Conservation (phyloP, 2,113 vertebrate species). For the Hassar affinis region DNA sequence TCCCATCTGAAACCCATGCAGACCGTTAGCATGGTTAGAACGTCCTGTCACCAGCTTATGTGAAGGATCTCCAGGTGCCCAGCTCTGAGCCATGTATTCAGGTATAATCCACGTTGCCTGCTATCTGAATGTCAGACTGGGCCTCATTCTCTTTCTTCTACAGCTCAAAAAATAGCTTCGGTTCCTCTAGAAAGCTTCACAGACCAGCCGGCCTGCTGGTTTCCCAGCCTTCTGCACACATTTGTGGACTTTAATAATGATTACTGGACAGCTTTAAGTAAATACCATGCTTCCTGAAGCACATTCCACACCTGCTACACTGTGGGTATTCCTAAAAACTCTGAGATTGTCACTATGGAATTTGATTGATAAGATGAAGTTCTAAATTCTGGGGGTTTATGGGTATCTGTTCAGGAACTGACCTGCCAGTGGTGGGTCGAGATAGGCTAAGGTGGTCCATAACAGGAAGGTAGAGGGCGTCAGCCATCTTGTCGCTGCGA, state of each 20-base stretch:
- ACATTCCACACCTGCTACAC: not conserved
- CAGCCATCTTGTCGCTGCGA: constrained; percentile 85
- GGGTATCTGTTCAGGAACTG: constrained; percentile 41
- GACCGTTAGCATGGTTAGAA: not conserved
- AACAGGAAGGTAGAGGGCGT: constrained; percentile 82
- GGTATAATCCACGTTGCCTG: no score
- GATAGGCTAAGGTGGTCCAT: constrained; percentile 82
- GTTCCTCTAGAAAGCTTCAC: no score
- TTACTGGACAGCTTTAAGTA: not conserved
- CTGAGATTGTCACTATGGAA: no score
- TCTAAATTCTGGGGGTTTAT: not conserved
- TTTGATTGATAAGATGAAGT: not conserved
- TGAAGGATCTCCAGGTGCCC: no score
- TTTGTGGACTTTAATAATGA: not conserved
- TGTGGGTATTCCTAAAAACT: not conserved
- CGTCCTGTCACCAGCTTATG: not conserved
- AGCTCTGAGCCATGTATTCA: no score
- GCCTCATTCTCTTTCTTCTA: no score
- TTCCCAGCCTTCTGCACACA: no score
- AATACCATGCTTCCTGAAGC: not conserved
- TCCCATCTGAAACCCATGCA: not conserved
- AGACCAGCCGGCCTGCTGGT: no score
- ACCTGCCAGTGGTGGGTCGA: constrained; percentile 82
- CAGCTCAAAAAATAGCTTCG: no score
- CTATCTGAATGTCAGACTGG: no score